Percentiles rank a stretch among this genome's conserved stretches.
Evolutionary conservation across 2,113 vertebrate species (phyloP).

Genomic region (Conger conger): DNA sequence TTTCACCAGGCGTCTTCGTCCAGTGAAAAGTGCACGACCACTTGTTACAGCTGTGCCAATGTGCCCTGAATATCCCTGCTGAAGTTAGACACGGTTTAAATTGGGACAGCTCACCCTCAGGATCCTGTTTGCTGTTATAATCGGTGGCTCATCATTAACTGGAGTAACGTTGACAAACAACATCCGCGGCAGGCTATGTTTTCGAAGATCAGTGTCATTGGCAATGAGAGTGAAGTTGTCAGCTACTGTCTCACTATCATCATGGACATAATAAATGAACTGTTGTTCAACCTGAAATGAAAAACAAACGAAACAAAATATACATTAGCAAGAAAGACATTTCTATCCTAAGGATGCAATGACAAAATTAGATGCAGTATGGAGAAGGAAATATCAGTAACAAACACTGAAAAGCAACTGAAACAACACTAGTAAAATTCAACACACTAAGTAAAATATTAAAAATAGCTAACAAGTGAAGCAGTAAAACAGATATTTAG

Average conservation of each 20-base stretch:
- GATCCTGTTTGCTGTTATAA: constrained; percentile 79
- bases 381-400: not conserved
- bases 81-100: constrained; percentile 48
- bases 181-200: constrained; percentile 75
- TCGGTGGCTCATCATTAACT: constrained; percentile 83
- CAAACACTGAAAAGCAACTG: too few species aligned
- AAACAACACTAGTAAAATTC: too few species aligned
- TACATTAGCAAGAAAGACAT: not conserved
- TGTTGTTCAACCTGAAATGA: constrained; percentile 78
- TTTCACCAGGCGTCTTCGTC: not conserved
- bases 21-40: constrained; percentile 4
- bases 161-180: constrained; percentile 75
- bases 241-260: constrained; percentile 73
- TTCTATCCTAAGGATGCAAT: not conserved
- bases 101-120: constrained; percentile 76
- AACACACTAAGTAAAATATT: not conserved
- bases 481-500: not conserved
- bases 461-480: not conserved
- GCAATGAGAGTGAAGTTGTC: constrained; percentile 82
- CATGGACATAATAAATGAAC: constrained; percentile 84
- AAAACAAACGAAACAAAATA: constrained; percentile 8
- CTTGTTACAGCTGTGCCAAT: not conserved
- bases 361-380: not conserved
- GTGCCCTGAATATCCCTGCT: not conserved
- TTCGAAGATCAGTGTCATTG: constrained; percentile 77